phyloP scores from a whole-genome alignment of 2,888 invertebrate species.

The Nemapogon koenigi region DNA sequence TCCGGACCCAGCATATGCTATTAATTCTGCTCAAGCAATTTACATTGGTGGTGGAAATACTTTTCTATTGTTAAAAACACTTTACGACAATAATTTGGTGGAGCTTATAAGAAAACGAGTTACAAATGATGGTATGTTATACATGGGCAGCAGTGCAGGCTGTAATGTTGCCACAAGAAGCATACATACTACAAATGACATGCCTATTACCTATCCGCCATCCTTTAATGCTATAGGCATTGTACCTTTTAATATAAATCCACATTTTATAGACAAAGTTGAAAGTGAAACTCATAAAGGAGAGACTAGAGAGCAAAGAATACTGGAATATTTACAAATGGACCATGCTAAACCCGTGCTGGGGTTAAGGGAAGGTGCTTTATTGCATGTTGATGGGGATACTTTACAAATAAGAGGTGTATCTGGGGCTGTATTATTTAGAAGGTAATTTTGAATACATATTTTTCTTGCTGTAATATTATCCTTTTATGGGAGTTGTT shows the following conservation, averaged over 20 bases:
- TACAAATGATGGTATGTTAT: conserved; percentile 68
- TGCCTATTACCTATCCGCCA: conserved; percentile 84
- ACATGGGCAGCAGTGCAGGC: conserved; percentile 83
- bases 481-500: no score
- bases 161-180: conserved; percentile 82
- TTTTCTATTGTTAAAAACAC: conserved; percentile 72
- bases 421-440: conserved; percentile 69
- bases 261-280: conserved; percentile 77
- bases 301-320: conserved; percentile 79
- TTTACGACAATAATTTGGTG: conserved; percentile 73
- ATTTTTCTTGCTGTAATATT: no score
- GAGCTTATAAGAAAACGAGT: conserved; percentile 69
- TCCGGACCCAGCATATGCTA: conserved; percentile 59
- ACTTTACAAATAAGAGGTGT: conserved; percentile 68
- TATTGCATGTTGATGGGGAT: conserved; percentile 67
- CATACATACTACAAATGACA: conserved; percentile 86
- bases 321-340: conserved; percentile 71
- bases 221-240: conserved; percentile 73
- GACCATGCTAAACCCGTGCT: conserved; percentile 67
- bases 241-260: conserved; percentile 85
- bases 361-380: conserved; percentile 76
- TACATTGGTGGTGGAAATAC: conserved; percentile 86
- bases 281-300: conserved; percentile 73
- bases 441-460: conserved; percentile 66
- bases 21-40: conserved; percentile 70